Conservation (phyloP, 2,888 invertebrate species). For the Scaptomyza polygonia region DNA sequence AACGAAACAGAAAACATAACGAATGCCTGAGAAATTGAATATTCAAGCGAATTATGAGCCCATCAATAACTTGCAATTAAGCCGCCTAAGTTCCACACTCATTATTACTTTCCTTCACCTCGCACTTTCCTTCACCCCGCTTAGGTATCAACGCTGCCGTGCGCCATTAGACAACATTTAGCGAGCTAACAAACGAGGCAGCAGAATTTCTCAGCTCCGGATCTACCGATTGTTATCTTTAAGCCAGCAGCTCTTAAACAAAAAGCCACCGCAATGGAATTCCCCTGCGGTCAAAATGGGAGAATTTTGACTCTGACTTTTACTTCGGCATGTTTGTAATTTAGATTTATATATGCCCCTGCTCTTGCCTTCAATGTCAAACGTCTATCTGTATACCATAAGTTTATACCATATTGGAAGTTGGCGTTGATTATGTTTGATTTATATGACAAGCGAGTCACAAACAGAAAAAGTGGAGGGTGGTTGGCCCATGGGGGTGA, state of each 20-base stretch:
- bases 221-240: constrained; percentile 62
- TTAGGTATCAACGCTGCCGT: constrained; percentile 27
- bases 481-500: constrained; percentile 39
- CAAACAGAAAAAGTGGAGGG: constrained; percentile 10
- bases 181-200: constrained; percentile 25
- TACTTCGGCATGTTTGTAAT: constrained; percentile 58
- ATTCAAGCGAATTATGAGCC: constrained; percentile 32
- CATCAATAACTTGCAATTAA: constrained; percentile 52
- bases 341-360: constrained; percentile 70
- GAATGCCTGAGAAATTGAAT: constrained; percentile 15
- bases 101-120: neutral
- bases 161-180: constrained; percentile 42
- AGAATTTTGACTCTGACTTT: neutral
- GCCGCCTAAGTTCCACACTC: constrained; percentile 4
- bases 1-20: neutral
- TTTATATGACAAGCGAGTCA: constrained; percentile 71
- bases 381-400: neutral
- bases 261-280: constrained; percentile 43
- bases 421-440: constrained; percentile 77
- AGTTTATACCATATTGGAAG: constrained; percentile 51
- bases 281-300: constrained; percentile 62
- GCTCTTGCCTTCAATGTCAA: neutral
- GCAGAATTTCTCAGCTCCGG: constrained; percentile 15
- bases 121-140: neutral
- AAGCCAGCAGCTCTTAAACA: constrained; percentile 22